Evolutionary conservation across 2,797 vertebrate genomes (phyloP), one percentile per base, ranked within the genome.

Genomic region (Xenentodon cancila): DNA sequence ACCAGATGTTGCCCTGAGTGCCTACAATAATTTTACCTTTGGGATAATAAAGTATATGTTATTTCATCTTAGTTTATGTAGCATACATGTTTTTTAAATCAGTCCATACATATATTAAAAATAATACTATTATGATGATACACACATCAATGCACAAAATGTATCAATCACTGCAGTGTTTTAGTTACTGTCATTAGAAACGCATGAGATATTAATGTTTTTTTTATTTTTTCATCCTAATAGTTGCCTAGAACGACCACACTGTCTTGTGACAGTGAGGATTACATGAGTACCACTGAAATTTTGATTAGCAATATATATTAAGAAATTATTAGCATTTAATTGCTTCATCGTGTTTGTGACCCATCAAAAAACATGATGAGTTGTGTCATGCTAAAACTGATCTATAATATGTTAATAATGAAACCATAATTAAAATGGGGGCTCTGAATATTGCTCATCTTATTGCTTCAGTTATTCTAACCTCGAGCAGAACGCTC

Each of bases 261-360:
- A 52, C 44, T 57, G 4, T 13, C 37, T 15, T 13, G 4, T 16
- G 20, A 27, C 27, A n/a, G 52, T 47, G 44, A 22, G 37, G 17
- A 42, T 7, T 1, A n/a, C 27, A 59, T 9, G 13, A 61, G 52
- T 74, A 50, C 47, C 42, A 59, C 44, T 53, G 21, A 64, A 64
- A 61, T 74, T 47, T 22, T 20, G 45, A 57, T 37, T 77, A 70
- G 64, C 59, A 59, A 49, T 68, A 52, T 79, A 75, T 73, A 81
- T 85, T 83, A 85, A 75, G 70, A 54, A 75, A 76, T 73, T 76
- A 83, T 84, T 84, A 87, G 48, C 64, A 81, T 82, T 77, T 72
- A 83, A 84, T 85, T 64, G 64, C 74, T 75, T 71, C 63, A 64
- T 81, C 72, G 53, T 78, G 74, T 81, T 83, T 79, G 52, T 62